These are phyloP conservation scores for Monopis laevigella DNA, from an alignment of 2,888 invertebrate genomes.

Conservation along the genomic window DNA sequence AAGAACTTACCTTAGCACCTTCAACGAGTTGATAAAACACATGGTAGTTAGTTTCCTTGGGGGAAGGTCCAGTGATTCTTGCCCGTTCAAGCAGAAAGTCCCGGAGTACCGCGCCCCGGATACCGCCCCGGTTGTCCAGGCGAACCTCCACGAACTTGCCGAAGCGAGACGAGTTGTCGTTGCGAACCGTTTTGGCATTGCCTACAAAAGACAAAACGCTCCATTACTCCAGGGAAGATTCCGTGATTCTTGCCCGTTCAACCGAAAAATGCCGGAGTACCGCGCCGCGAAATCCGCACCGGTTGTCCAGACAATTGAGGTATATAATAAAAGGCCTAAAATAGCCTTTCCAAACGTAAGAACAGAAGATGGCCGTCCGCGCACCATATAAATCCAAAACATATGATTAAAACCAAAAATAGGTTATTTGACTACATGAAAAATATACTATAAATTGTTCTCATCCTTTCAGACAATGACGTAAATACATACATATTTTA, in stretches of 20 bases:
- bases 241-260: constrained; percentile 90
- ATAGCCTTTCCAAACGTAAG: too few species aligned
- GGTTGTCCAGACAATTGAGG: constrained; percentile 87
- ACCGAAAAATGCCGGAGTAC: constrained; percentile 90
- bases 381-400: too few species aligned
- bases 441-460: too few species aligned
- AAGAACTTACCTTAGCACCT: constrained; percentile 79
- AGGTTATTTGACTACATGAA: too few species aligned
- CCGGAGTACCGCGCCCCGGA: constrained; percentile 90
- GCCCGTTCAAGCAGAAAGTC: constrained; percentile 92
- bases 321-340: too few species aligned
- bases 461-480: too few species aligned
- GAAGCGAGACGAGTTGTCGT: constrained; percentile 92
- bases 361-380: too few species aligned
- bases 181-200: constrained; percentile 92
- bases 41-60: constrained; percentile 89
- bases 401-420: too few species aligned
- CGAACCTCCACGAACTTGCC: constrained; percentile 97
- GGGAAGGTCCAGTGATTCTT: constrained; percentile 88
- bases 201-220: too few species aligned
- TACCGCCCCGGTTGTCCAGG: constrained; percentile 87
- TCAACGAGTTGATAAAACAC: constrained; percentile 92
- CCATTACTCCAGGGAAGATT: too few species aligned
- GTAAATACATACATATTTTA: too few species aligned
- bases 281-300: constrained; percentile 91